Percentiles rank a stretch among this genome's conserved stretches.
These are phyloP conservation scores for Drosophila aldrichi DNA, from an alignment of 2,888 invertebrate species.

Conservation along the genomic window DNA sequence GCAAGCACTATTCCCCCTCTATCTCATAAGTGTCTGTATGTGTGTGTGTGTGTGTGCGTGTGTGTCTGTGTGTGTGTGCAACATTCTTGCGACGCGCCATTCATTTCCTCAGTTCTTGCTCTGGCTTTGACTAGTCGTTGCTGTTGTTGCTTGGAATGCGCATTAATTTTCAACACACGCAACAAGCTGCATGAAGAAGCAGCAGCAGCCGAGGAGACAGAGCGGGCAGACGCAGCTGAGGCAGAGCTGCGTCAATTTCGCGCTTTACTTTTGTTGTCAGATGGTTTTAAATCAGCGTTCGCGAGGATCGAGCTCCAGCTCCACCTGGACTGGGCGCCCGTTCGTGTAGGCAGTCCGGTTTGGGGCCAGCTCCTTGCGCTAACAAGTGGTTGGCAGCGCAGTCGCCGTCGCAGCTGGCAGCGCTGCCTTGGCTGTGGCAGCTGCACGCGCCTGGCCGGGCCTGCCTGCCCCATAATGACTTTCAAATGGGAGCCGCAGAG, in stretches of 20 bases:
- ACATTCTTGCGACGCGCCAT: conserved; percentile 68
- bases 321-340: conserved; percentile 6
- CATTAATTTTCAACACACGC: conserved; percentile 80
- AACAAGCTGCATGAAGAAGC: conserved; percentile 33
- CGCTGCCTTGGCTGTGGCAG: conserved; percentile 41
- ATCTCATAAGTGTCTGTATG: background rate
- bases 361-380: conserved; percentile 69
- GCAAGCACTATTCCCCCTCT: background rate
- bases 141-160: conserved; percentile 66
- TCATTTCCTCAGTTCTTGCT: conserved; percentile 60
- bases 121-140: conserved; percentile 13
- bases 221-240: conserved; percentile 11
- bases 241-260: conserved; percentile 77
- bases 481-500: conserved; percentile 77
- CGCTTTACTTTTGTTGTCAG: conserved; percentile 80
- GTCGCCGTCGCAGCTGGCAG: conserved; percentile 32
- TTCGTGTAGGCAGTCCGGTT: conserved; percentile 75
- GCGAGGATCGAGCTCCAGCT: conserved; percentile 16
- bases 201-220: background rate
- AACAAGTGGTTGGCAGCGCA: conserved; percentile 71
- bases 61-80: conserved; percentile 35
- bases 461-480: conserved; percentile 67
- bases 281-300: conserved; percentile 74
- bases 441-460: conserved; percentile 71
- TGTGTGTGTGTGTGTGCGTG: background rate